Evolutionary conservation across 2,797 vertebrate species (phyloP).

Genomic region (Sylvia borin): DNA sequence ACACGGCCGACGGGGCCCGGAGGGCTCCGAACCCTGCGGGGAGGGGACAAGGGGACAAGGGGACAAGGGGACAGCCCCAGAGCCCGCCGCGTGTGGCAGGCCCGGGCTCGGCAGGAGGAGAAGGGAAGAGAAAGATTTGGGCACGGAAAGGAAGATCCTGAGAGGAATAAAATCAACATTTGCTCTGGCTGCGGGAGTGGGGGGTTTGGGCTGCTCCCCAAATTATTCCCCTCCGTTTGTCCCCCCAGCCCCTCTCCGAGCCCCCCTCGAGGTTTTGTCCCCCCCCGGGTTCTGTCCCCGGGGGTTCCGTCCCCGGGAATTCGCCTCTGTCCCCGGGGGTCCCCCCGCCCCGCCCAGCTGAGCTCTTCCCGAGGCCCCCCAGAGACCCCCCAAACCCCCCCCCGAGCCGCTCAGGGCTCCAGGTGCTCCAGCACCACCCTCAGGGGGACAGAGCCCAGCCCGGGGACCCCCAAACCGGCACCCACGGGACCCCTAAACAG

Average conservation of each 20-base stretch:
- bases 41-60: neutral
- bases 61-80: too few species aligned
- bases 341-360: neutral
- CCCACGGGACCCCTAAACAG: too few species aligned
- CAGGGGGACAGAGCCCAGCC: neutral
- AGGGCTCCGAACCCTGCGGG: neutral
- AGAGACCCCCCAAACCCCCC: neutral
- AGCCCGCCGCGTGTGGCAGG: fast-evolving
- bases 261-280: too few species aligned
- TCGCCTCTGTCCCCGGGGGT: neutral
- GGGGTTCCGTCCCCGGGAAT: neutral
- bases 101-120: neutral
- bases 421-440: neutral
- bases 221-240: too few species aligned
- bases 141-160: neutral
- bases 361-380: neutral
- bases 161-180: neutral
- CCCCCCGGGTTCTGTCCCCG: too few species aligned
- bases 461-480: neutral
- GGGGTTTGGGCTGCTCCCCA: fast-evolving
- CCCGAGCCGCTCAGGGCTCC: neutral
- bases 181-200: neutral
- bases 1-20: too few species aligned
- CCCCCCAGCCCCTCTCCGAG: too few species aligned
- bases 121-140: too few species aligned